A percentile compares a stretch with the other conserved stretches of the same genome.
These are phyloP conservation scores for Ommatoiulus sabulosus DNA, from an alignment of 2,888 invertebrate genomes.

Conservation along the genomic window DNA sequence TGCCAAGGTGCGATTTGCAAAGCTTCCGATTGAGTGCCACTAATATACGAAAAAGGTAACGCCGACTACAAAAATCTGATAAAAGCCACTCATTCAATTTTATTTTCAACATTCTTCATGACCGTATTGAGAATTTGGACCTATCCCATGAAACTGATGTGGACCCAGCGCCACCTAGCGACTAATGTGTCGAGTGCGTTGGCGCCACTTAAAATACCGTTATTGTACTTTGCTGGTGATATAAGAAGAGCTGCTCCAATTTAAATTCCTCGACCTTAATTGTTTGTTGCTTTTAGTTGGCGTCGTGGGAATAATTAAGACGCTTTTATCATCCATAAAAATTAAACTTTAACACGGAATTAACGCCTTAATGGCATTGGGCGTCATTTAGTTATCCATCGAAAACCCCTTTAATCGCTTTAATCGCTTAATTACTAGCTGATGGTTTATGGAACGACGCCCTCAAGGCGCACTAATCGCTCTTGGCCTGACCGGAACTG, in stretches of 20 bases:
- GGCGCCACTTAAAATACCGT: no score
- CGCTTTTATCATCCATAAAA: neutral
- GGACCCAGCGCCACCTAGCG: neutral
- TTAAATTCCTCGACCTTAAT: neutral
- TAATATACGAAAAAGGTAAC: no score
- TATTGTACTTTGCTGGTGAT: neutral
- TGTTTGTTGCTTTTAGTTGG: conserved; percentile 12
- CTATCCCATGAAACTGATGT: no score
- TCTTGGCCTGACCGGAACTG: neutral
- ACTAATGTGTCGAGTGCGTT: neutral
- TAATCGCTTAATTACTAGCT: neutral
- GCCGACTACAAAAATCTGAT: no score
- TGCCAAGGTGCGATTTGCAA: no score
- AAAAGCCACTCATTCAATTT: no score
- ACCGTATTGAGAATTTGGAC: no score
- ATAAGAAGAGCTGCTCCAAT: neutral
- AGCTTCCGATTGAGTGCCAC: no score
- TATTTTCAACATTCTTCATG: no score
- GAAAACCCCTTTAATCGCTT: neutral
- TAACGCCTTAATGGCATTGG: neutral
- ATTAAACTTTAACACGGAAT: conserved; percentile 3
- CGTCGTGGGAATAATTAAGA: neutral
- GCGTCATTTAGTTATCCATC: neutral
- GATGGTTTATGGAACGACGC: neutral
- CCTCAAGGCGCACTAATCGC: neutral